phyloP scores from a whole-genome alignment of 2,113 vertebrate genomes.

The Pimephales promelas region DNA sequence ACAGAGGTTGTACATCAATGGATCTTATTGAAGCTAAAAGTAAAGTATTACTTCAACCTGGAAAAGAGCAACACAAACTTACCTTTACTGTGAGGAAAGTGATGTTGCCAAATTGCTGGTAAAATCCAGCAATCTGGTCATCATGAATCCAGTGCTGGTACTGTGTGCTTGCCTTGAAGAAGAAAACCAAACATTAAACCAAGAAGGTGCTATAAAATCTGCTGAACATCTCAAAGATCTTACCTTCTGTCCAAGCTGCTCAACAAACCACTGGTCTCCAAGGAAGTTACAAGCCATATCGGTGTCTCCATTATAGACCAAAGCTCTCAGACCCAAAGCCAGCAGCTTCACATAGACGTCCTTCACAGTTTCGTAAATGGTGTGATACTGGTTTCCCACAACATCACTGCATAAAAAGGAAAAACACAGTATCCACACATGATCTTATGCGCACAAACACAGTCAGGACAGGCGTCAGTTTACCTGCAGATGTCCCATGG shows the following conservation, averaged over 20 bases:
- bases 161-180: conserved; percentile 62
- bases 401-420: conserved; percentile 60
- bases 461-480: not conserved
- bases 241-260: conserved; percentile 72
- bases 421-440: not conserved
- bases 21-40: not conserved
- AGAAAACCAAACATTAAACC: conserved; percentile 25
- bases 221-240: not conserved
- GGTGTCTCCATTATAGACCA: conserved; percentile 80
- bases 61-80: conserved; percentile 16
- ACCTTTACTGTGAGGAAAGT: conserved; percentile 80
- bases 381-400: conserved; percentile 64
- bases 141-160: conserved; percentile 72
- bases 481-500: conserved; percentile 79
- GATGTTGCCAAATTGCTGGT: conserved; percentile 74
- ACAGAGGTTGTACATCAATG: not conserved
- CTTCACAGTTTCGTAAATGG: conserved; percentile 66
- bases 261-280: conserved; percentile 80
- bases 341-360: conserved; percentile 74
- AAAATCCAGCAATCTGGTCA: conserved; percentile 77
- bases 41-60: not conserved
- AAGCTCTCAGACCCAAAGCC: conserved; percentile 65
- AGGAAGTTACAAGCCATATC: conserved; percentile 83
- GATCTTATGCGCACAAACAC: not conserved
- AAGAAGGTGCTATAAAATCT: not conserved